Evolutionary conservation across 1,140 invertebrate genomes (phyloP), one percentile per base, ranked within the genome.

Genomic region (Drosophila kohkoa): DNA sequence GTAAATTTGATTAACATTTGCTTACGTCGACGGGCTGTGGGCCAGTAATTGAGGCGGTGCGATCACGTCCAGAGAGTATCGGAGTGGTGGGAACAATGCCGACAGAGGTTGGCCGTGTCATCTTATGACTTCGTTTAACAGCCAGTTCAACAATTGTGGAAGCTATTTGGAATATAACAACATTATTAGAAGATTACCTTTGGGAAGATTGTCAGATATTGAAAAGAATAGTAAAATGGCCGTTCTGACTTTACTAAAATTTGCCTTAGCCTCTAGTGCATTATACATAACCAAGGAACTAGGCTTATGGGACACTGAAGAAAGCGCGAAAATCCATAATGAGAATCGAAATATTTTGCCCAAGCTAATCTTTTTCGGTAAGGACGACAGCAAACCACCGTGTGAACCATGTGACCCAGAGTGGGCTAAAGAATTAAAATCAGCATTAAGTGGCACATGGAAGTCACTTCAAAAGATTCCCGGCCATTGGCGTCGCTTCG

Each of bases 11-110:
- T 16, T n/a, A 11, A 2, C 1, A 0, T 32, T 1, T 7, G 51
- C 83, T 95, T 93, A 98, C 97, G 94, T 98, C 96, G 82, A 98
- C 97, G 72, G 97, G 97, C 81, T 97, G 96, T 3, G 97, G 97
- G 11, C 95, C 97, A 11, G 97, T 98, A 75, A 98, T 98, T 35
- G 95, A 94, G 7, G 89, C 87, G 1, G 91, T 92, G 2, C 91
- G 86, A 87, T 92, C 91, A 4, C 92, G 69, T 48, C 83, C 83
- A 3, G 90, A 91, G n/a, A 92, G 72, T 32, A 92, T 70, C 5
- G 92, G 90, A 5, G 92, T 92, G 11, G 88, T 80, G 3, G 91
- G 87, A 35, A 91, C 85, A 49, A 91, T 78, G 16, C 81, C 81
- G 5, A 92, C 86, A 1, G 92, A 92, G 3, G 79, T 75, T n/a